A percentile compares a stretch with the other conserved stretches of the same genome.
phyloP scores from a whole-genome alignment of 2,888 invertebrate species.

The Torymus tubicola region DNA sequence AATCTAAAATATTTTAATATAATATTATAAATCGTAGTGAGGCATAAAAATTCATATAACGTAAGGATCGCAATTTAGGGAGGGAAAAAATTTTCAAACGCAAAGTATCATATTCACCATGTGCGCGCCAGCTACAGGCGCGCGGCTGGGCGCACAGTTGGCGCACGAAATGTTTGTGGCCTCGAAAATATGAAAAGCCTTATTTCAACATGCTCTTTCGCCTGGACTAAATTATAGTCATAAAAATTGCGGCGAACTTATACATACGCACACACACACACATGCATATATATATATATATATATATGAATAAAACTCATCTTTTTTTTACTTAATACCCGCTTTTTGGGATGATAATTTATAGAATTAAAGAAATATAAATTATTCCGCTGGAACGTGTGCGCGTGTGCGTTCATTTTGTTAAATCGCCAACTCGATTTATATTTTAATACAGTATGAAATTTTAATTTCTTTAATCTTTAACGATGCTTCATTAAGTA shows the following conservation, averaged over 20 bases:
- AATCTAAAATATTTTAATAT: not conserved
- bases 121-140: constrained; percentile 29
- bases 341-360: too few species aligned
- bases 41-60: not conserved
- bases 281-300: not conserved
- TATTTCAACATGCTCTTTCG: constrained; percentile 35
- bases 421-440: too few species aligned
- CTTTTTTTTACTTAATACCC: too few species aligned
- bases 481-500: not conserved
- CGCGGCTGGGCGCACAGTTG: constrained; percentile 40
- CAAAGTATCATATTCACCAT: constrained; percentile 38
- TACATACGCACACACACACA: not conserved
- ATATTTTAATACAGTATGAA: not conserved
- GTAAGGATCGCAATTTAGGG: not conserved
- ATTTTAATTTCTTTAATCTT: not conserved
- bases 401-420: too few species aligned
- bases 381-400: too few species aligned
- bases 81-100: constrained; percentile 20
- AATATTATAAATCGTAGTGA: not conserved
- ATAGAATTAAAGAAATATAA: too few species aligned
- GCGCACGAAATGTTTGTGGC: constrained; percentile 38
- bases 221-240: constrained; percentile 16
- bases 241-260: constrained; percentile 9
- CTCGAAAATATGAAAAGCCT: constrained; percentile 53
- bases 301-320: too few species aligned